A percentile compares a stretch with the other conserved stretches of the same genome.
phyloP scores from a whole-genome alignment of 2,797 vertebrate species.

The Lepilemur septentrionalis region DNA sequence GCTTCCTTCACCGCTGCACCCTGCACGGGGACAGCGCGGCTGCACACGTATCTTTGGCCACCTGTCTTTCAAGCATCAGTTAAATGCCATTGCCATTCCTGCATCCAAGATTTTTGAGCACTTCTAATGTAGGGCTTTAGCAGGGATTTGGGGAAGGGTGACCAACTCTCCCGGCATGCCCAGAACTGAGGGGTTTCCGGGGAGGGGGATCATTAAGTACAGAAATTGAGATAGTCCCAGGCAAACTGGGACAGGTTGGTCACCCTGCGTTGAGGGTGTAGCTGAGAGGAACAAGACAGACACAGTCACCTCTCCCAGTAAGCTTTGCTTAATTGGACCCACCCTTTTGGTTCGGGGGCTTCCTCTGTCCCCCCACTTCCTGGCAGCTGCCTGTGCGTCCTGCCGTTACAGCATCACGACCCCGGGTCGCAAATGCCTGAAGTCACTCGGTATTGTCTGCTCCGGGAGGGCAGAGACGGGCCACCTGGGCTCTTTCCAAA shows the following conservation, averaged over 20 bases:
- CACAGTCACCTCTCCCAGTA: neutral
- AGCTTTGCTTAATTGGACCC: neutral
- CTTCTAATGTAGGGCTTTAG: neutral
- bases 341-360: neutral
- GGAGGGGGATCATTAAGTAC: neutral
- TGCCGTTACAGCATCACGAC: neutral
- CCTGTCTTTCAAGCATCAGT: neutral
- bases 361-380: neutral
- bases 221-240: neutral
- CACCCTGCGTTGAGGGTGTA: neutral
- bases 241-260: neutral
- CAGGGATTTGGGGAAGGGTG: neutral
- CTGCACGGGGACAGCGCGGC: accelerated
- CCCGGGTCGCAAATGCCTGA: neutral
- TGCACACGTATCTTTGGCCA: neutral
- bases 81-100: neutral
- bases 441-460: accelerated
- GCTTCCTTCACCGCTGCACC: accelerated
- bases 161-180: neutral
- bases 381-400: neutral
- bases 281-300: neutral
- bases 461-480: neutral
- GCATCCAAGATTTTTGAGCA: no score
- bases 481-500: neutral
- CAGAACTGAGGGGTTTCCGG: neutral